A percentile compares a stretch with the other conserved stretches of the same genome.
These are phyloP conservation scores for Colaptes auratus DNA, from an alignment of 2,113 vertebrate genomes.

Conservation along the genomic window DNA sequence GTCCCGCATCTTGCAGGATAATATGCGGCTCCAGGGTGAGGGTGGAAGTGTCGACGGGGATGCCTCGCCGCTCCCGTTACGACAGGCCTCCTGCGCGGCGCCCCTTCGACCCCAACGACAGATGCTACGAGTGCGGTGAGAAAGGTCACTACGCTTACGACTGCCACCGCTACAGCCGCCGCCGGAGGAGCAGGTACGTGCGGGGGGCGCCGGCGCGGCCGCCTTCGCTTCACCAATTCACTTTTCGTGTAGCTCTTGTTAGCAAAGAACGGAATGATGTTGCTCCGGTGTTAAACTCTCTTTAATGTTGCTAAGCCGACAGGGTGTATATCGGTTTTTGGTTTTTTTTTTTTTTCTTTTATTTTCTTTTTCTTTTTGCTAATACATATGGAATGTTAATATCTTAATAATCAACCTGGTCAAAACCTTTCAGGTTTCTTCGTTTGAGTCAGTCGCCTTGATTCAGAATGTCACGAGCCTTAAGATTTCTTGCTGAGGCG, in stretches of 20 bases:
- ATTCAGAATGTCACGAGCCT: slow-evolving; percentile 95
- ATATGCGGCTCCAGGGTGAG: slow-evolving; percentile 71
- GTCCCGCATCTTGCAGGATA: slow-evolving; percentile 60
- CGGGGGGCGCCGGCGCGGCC: not conserved
- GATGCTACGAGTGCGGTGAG: slow-evolving; percentile 90
- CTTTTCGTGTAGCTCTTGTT: slow-evolving; percentile 65
- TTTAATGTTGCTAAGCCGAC: not conserved
- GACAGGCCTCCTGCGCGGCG: slow-evolving; percentile 85
- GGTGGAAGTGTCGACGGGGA: slow-evolving; percentile 87
- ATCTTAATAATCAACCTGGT: slow-evolving; percentile 91
- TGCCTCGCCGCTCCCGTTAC: slow-evolving; percentile 85
- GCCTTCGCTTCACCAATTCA: slow-evolving; percentile 29
- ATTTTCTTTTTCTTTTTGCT: no score
- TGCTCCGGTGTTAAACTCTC: not conserved
- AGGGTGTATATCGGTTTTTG: slow-evolving; percentile 73
- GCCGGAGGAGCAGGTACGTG: slow-evolving; percentile 85
- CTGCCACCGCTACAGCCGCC: slow-evolving; percentile 86
- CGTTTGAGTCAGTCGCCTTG: slow-evolving; percentile 92
- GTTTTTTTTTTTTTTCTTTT: slow-evolving; percentile 25
- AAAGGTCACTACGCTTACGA: slow-evolving; percentile 92
- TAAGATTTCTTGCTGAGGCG: slow-evolving; percentile 92
- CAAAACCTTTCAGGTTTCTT: slow-evolving; percentile 96
- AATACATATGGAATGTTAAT: slow-evolving; percentile 72
- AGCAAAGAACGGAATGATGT: slow-evolving; percentile 67
- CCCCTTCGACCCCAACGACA: slow-evolving; percentile 88